Conservation (phyloP, 2,797 vertebrate genomes). For the Coendou prehensilis region DNA sequence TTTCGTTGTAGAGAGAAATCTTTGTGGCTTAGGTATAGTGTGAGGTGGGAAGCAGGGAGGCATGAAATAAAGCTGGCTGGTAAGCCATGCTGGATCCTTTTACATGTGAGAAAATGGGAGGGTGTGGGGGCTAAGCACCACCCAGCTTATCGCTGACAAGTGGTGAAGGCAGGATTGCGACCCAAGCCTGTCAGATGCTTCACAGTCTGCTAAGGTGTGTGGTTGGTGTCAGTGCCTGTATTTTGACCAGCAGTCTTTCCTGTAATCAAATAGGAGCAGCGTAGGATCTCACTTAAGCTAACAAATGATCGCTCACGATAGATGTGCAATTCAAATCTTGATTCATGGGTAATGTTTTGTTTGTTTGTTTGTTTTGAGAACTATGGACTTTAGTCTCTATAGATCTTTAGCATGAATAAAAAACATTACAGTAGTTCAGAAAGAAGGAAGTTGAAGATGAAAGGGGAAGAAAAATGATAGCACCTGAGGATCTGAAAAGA, state of each 20-base stretch:
- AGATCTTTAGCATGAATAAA: background rate
- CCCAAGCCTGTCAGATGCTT: background rate
- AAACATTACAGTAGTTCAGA: background rate
- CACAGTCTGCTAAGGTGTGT: background rate
- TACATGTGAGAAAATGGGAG: background rate
- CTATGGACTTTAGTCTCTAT: background rate
- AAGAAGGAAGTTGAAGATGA: conserved; percentile 15
- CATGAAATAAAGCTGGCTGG: background rate
- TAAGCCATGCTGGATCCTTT: background rate
- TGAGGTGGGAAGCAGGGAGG: background rate
- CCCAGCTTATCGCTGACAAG: background rate
- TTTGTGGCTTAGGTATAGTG: background rate
- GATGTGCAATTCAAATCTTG: background rate
- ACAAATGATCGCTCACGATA: background rate
- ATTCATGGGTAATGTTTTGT: background rate
- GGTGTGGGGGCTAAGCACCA: background rate
- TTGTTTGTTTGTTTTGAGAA: background rate
- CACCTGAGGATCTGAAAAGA: background rate
- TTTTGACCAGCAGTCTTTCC: background rate
- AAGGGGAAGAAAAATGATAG: background rate
- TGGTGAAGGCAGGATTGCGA: background rate
- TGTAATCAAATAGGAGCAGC: background rate
- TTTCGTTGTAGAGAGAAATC: background rate
- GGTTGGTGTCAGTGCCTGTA: background rate
- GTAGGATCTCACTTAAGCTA: background rate